Base-by-base conservation (phyloP, 53 echinoderm and acorn worm genomes). In the Astropecten irregularis region DNA sequence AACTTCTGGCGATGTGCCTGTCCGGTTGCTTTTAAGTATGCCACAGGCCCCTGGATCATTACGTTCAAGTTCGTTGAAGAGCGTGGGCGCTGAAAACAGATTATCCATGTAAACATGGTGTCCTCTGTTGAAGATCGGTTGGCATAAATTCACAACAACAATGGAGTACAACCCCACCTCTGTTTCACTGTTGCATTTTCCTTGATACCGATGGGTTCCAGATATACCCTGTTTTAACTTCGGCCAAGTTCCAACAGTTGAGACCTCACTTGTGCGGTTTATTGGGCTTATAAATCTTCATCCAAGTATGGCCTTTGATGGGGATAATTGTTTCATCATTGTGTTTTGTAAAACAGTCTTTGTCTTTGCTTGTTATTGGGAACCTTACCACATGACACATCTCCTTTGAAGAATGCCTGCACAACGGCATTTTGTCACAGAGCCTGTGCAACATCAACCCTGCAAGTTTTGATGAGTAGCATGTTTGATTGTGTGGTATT, bases 101-200 rank as follows among this genome's bases (percentile, higher is more conserved):
- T 68, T 68, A 40, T 68, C 69, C 36, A 68, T 38, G 20, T 68
- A 68, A 8, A 68, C 25, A 49, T 32, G 31, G 5, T 61, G 31
- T 31, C 61, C 61, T 29, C 61, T 61, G 31, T 61, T 29, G 61
- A 26, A 61, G 14, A 61, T 61, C 14, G 61, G 61, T 29, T 61
- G 61, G 29, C 61, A 61, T 0, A 34, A 29, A 26, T 4, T 27
- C 14, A 15, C 29, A 14, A 61, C 61, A 14, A 61, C 28, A 26
- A 14, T 29, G 28, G 28, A 29, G 29, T 61, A 61, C 61, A 61
- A 15, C 29, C 61, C 61, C 1, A 5, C 61, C 32, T 61, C 61
- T 29, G 61, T 61, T 1, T 61, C 61, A 30, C 29, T 61, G 61
- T 61, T 61, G 26, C 61, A 30, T 61, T 61, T 61, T 15, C 61